Evolutionary conservation across 2,888 invertebrate genomes (phyloP).

Genomic region (Aspidiotus destructor): DNA sequence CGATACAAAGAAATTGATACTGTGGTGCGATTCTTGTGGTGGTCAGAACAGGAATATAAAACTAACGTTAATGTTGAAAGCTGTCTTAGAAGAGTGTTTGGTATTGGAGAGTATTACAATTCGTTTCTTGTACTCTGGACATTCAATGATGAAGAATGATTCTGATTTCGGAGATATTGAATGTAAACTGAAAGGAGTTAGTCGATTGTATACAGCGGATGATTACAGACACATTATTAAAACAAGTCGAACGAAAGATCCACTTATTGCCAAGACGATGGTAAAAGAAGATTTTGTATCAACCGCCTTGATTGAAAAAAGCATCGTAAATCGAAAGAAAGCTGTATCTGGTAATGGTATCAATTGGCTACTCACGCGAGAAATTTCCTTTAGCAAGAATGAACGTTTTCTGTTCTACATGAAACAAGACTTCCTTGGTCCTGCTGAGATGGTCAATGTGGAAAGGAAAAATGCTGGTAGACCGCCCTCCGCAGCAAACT

Average conservation of each 20-base stretch:
- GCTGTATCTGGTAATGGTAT: neutral
- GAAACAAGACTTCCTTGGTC: neutral
- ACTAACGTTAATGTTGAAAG: constrained; percentile 36
- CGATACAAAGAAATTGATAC: constrained; percentile 34
- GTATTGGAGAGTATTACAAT: constrained; percentile 34
- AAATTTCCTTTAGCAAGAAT: neutral
- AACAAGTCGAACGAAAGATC: neutral
- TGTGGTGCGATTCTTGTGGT: constrained; percentile 37
- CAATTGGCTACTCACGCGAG: neutral
- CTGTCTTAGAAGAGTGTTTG: constrained; percentile 33
- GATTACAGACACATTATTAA: constrained; percentile 19
- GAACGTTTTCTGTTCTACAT: neutral
- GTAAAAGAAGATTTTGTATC: constrained; percentile 20
- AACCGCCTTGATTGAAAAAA: constrained; percentile 17
- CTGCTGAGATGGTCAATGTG: neutral
- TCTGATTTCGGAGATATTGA: constrained; percentile 37
- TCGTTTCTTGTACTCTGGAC: constrained; percentile 35
- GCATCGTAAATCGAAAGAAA: constrained; percentile 17
- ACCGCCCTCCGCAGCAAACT: neutral
- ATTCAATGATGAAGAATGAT: constrained; percentile 37
- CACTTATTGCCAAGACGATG: constrained; percentile 34
- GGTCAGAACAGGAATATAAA: constrained; percentile 37
- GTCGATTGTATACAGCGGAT: constrained; percentile 32
- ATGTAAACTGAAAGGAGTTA: constrained; percentile 26
- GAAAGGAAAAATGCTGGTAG: neutral